Evolutionary conservation across 1,140 invertebrate species (phyloP).

Genomic region (Helicoverpa armigera): DNA sequence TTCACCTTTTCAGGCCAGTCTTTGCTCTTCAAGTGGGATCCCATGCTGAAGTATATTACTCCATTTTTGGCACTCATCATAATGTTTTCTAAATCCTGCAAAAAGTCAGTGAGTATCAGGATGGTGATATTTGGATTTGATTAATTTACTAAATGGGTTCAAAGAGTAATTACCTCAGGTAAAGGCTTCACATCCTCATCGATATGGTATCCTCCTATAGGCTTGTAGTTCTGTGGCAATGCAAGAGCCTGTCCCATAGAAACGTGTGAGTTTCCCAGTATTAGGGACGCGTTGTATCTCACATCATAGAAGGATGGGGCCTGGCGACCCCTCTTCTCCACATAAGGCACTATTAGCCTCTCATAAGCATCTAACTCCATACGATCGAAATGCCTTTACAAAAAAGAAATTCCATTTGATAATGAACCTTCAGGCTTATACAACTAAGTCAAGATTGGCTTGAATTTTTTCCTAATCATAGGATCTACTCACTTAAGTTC

Average conservation of each 20-base stretch:
- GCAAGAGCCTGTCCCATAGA: conserved; percentile 56
- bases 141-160: too few species aligned
- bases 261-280: conserved; percentile 61
- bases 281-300: conserved; percentile 58
- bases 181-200: conserved; percentile 53
- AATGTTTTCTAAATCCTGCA: conserved; percentile 84
- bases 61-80: conserved; percentile 87
- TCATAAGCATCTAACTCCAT: conserved; percentile 25
- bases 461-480: not conserved
- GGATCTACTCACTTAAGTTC: conserved; percentile 38
- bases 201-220: conserved; percentile 63
- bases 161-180: conserved; percentile 50
- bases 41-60: conserved; percentile 89
- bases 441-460: not conserved
- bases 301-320: conserved; percentile 49
- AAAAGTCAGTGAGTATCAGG: not conserved
- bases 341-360: conserved; percentile 31
- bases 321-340: conserved; percentile 36
- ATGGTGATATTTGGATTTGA: too few species aligned
- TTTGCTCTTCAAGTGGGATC: conserved; percentile 87
- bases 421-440: not conserved
- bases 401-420: not conserved
- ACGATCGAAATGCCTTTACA: conserved; percentile 22
- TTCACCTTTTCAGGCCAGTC: conserved; percentile 61
- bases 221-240: conserved; percentile 61